phyloP scores from a whole-genome alignment of 1,140 invertebrate species.

The Euwallacea similis region DNA sequence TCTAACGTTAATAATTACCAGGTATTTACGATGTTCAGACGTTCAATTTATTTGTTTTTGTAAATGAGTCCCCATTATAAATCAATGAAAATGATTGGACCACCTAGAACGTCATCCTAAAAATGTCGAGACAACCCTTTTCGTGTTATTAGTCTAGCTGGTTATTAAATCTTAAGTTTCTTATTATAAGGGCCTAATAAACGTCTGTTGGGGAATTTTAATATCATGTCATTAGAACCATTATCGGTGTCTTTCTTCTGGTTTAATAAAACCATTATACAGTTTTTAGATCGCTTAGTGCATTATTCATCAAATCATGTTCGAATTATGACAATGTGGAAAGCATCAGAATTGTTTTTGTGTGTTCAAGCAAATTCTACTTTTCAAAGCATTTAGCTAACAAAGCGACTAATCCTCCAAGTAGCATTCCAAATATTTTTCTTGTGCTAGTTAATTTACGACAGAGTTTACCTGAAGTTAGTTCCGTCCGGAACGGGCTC shows the following conservation, averaged over 20 bases:
- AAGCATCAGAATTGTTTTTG: not conserved
- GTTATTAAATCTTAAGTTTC: slow-evolving; percentile 28
- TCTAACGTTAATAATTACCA: too few relatives aligned
- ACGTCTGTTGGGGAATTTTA: slow-evolving; percentile 23
- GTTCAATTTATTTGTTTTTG: slow-evolving; percentile 15
- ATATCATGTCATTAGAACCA: slow-evolving; percentile 26
- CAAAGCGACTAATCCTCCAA: slow-evolving; percentile 2
- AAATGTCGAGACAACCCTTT: slow-evolving; percentile 30
- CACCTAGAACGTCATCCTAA: slow-evolving; percentile 28
- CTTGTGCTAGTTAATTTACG: slow-evolving; percentile 8
- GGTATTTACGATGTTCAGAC: not conserved
- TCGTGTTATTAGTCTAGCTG: slow-evolving; percentile 22
- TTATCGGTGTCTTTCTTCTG: slow-evolving; percentile 3
- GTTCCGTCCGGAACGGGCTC: slow-evolving; percentile 9
- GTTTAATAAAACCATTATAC: not conserved
- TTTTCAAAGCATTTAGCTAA: slow-evolving; percentile 2
- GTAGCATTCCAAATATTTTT: slow-evolving; percentile 17
- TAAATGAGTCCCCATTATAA: slow-evolving; percentile 32
- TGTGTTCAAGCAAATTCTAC: slow-evolving; percentile 3
- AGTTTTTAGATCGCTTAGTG: not conserved
- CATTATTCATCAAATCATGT: not conserved
- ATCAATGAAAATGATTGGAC: slow-evolving; percentile 33
- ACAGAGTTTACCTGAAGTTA: slow-evolving; percentile 11
- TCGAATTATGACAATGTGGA: not conserved
- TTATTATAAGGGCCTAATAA: slow-evolving; percentile 29